Percentiles rank a stretch among this genome's conserved stretches.
phyloP scores from a whole-genome alignment of 2,797 vertebrate species.

The Gallirallus australis region DNA sequence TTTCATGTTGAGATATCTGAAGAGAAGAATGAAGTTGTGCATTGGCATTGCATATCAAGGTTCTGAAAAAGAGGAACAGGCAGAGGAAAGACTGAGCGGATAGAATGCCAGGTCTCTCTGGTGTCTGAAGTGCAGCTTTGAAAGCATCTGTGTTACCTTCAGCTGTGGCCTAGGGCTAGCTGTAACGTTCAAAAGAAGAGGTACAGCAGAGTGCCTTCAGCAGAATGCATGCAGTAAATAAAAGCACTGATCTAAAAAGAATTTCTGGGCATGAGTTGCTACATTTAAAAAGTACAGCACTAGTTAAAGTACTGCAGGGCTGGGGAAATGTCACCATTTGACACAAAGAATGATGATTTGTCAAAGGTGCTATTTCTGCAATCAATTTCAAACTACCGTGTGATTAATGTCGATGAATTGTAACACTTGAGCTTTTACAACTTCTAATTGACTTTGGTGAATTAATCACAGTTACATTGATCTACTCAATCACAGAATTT shows the following conservation, averaged over 20 bases:
- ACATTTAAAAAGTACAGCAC: not conserved
- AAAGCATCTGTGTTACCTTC: not conserved
- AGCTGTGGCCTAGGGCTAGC: not conserved
- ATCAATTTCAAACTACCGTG: not conserved
- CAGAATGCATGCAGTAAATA: not conserved
- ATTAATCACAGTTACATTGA: not conserved
- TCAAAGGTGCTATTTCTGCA: not conserved
- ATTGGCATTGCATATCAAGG: fast-evolving
- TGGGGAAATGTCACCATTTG: not conserved
- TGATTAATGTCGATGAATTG: not conserved
- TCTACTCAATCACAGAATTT: not conserved
- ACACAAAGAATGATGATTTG: not conserved
- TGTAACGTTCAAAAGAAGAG: not conserved
- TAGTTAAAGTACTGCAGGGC: no score
- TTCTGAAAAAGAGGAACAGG: not conserved
- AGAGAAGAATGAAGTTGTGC: not conserved
- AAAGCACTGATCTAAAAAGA: not conserved
- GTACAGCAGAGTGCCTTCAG: not conserved
- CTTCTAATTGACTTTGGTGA: not conserved
- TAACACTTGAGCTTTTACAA: not conserved
- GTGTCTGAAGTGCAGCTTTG: not conserved
- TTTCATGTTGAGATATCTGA: not conserved
- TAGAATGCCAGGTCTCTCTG: not conserved
- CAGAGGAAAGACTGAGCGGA: not conserved
- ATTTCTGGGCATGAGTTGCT: not conserved